A percentile compares a stretch with the other conserved stretches of the same genome.
Conservation (phyloP, 2,113 vertebrate species). For the Struthio camelus region DNA sequence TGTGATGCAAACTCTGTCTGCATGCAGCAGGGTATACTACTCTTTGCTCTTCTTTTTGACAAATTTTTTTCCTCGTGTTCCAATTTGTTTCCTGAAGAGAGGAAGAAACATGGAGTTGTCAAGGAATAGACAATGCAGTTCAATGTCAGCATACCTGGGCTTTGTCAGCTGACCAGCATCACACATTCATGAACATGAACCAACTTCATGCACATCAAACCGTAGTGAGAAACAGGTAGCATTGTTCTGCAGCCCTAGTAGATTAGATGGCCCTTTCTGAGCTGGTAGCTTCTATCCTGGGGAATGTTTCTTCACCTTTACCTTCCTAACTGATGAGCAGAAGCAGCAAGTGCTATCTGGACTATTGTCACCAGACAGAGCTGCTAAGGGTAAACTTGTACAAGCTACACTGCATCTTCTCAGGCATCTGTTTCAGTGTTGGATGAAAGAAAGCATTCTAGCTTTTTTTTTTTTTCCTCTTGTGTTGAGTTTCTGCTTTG, state of each 20-base stretch:
- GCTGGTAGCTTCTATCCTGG: rapidly evolving
- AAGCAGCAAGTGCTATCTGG: neutral
- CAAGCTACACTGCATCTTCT: neutral
- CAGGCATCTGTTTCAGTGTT: neutral
- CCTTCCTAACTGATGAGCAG: neutral
- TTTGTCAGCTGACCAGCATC: neutral
- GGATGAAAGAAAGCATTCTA: neutral
- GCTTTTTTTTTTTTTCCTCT: neutral
- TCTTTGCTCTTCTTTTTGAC: neutral
- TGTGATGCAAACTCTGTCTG: neutral
- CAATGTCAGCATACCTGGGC: neutral
- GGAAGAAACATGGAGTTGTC: neutral
- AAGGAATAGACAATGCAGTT: neutral
- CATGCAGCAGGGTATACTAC: neutral
- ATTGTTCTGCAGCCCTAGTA: neutral
- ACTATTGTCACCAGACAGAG: neutral
- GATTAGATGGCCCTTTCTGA: neutral
- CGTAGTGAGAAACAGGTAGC: neutral
- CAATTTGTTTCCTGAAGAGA: neutral
- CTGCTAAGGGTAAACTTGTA: neutral
- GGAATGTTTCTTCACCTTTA: neutral
- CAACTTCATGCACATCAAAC: neutral
- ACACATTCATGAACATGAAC: neutral
- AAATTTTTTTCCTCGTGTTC: neutral
- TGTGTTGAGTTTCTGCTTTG: neutral